These are phyloP conservation scores for Engystomops pustulosus DNA, from an alignment of 2,113 vertebrate genomes.

Conservation along the genomic window DNA sequence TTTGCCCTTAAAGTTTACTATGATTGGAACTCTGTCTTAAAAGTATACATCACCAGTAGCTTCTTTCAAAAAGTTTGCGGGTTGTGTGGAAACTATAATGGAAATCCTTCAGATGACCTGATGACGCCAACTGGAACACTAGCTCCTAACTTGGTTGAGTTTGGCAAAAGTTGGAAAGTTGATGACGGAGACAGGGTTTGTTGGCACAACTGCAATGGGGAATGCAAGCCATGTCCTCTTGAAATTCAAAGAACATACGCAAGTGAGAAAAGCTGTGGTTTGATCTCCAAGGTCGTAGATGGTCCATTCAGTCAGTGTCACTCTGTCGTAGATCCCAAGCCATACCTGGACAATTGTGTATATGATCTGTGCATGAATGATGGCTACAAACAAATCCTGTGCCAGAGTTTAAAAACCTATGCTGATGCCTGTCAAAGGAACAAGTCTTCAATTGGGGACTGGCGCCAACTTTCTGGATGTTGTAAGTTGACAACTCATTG, in stretches of 20 bases:
- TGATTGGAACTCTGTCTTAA: conserved; percentile 72
- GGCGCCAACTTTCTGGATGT: conserved; percentile 69
- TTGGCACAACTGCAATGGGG: conserved; percentile 65
- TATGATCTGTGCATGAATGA: conserved; percentile 68
- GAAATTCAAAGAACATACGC: conserved; percentile 48
- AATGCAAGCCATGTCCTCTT: conserved; percentile 64
- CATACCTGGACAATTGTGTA: conserved; percentile 68
- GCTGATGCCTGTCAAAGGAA: conserved; percentile 69
- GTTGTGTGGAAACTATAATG: conserved; percentile 63
- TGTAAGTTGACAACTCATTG: conserved; percentile 70
- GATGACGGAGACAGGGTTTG: conserved; percentile 61
- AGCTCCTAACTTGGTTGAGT: conserved; percentile 48
- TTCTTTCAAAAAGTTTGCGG: conserved; percentile 49
- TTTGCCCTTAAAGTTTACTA: conserved; percentile 74
- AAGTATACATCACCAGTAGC: conserved; percentile 64
- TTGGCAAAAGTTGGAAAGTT: conserved; percentile 70
- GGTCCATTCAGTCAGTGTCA: conserved; percentile 65
- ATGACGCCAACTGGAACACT: conserved; percentile 58
- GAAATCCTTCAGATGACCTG: conserved; percentile 62
- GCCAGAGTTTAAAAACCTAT: conserved; percentile 71
- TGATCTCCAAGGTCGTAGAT: conserved; percentile 54
- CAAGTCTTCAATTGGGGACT: conserved; percentile 67
- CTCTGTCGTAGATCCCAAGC: conserved; percentile 55
- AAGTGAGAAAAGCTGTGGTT: conserved; percentile 68
- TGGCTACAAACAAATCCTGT: conserved; percentile 68